Percentiles rank a stretch among this genome's conserved stretches.
Conservation (phyloP, 1,140 invertebrate species). For the Battus philenor region DNA sequence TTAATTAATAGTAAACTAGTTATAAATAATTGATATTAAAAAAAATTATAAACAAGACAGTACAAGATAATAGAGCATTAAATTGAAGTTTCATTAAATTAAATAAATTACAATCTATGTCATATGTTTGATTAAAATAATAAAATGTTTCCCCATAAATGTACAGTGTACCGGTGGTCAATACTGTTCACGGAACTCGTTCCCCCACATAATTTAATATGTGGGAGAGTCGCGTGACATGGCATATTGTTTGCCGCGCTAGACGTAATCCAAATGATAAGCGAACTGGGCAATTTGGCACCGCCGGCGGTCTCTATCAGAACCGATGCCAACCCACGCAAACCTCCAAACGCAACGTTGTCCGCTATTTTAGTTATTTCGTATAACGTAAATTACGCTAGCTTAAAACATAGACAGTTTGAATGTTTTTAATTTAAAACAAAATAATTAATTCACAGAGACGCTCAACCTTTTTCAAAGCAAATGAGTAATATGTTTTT, state of each 20-base stretch:
- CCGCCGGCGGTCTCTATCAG: conserved; percentile 42
- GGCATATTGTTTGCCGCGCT: conserved; percentile 34
- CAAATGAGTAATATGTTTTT: no score
- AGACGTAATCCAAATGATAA: conserved; percentile 64
- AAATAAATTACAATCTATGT: no score
- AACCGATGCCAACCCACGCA: conserved; percentile 46
- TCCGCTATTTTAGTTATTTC: conserved; percentile 41
- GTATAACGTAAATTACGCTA: conserved; percentile 31
- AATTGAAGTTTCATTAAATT: no score
- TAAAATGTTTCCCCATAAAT: background rate
- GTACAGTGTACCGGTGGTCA: background rate
- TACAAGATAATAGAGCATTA: no score
- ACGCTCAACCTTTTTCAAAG: no score
- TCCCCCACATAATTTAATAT: conserved; percentile 29
- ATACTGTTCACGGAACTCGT: conserved; percentile 18
- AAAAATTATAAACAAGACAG: no score
- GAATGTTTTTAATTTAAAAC: no score
- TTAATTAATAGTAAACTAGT: no score
- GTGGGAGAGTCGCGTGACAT: conserved; percentile 27
- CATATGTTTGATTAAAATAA: no score
- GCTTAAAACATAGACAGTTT: conserved; percentile 21
- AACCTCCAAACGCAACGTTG: conserved; percentile 30
- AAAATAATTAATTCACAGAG: no score
- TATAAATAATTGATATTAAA: no score
- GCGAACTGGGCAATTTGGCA: conserved; percentile 67